Conservation (phyloP, 2,113 vertebrate species). For the Lophura nycthemera region DNA sequence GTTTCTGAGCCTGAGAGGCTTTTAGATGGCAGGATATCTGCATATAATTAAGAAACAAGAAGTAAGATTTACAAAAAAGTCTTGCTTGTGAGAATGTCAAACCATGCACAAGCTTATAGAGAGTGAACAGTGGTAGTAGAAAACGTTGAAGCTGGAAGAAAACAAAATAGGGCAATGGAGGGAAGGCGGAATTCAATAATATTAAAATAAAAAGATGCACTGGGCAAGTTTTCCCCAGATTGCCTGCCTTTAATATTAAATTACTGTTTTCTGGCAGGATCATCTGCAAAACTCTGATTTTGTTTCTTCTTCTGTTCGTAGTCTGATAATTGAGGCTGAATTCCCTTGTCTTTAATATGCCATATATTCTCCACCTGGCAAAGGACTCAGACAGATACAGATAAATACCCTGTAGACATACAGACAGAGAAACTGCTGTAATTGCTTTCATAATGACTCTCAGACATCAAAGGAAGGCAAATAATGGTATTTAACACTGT, state of each 20-base stretch:
- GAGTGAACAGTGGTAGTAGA: neutral
- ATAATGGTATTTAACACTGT: slow-evolving; percentile 90
- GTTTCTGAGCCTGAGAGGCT: neutral
- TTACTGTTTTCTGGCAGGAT: slow-evolving; percentile 74
- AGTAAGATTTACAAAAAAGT: neutral
- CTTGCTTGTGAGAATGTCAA: neutral
- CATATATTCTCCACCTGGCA: slow-evolving; percentile 84
- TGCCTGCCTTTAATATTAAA: slow-evolving; percentile 70
- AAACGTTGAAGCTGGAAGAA: slow-evolving; percentile 21
- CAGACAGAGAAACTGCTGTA: slow-evolving; percentile 87
- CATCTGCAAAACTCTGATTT: slow-evolving; percentile 76
- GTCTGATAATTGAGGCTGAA: slow-evolving; percentile 80
- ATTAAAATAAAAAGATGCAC: slow-evolving; percentile 60
- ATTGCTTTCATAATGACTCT: slow-evolving; percentile 88
- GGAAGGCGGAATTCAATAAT: neutral
- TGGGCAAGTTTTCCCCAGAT: slow-evolving; percentile 57
- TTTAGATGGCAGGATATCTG: neutral
- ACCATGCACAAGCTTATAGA: slow-evolving; percentile 5
- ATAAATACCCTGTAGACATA: slow-evolving; percentile 85
- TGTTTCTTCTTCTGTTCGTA: slow-evolving; percentile 74
- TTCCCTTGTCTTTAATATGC: slow-evolving; percentile 83
- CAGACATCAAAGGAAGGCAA: slow-evolving; percentile 87
- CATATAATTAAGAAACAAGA: slow-evolving; percentile 44
- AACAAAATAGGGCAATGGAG: slow-evolving; percentile 38
- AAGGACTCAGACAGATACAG: slow-evolving; percentile 82